Conservation (phyloP, 2,113 vertebrate genomes). For the Eonycteris spelaea region DNA sequence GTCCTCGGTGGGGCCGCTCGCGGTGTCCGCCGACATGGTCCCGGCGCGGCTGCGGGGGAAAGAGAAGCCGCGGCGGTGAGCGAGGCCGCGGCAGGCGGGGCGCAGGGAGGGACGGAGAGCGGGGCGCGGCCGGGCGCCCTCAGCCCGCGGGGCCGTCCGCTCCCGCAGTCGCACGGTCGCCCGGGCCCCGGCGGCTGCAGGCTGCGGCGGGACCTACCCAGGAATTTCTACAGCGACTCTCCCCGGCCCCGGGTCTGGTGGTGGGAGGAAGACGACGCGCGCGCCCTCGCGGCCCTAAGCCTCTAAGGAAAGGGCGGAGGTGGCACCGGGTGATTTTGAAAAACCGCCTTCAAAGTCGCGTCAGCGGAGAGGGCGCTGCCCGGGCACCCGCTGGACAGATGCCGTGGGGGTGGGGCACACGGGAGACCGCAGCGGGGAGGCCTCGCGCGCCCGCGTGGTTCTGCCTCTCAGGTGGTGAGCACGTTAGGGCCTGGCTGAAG, state of each 20-base stretch:
- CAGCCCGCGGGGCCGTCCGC: background rate
- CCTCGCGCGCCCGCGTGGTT: background rate
- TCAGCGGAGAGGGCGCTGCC: background rate
- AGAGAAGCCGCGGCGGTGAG: background rate
- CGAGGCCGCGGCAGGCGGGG: background rate
- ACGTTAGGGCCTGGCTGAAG: background rate
- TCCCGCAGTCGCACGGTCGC: background rate
- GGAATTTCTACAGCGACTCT: background rate
- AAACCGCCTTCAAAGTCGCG: background rate
- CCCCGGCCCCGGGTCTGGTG: too few species aligned
- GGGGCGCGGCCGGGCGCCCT: background rate
- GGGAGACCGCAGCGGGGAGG: background rate
- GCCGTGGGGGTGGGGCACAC: background rate
- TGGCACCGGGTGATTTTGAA: background rate
- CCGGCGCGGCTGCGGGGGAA: conserved; percentile 1
- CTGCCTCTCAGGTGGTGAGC: background rate
- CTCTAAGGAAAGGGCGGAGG: background rate
- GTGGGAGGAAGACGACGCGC: background rate
- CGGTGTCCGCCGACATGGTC: conserved; percentile 75
- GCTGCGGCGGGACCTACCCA: background rate
- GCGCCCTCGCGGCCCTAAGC: background rate
- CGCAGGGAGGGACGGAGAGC: background rate
- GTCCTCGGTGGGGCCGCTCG: conserved; percentile 79
- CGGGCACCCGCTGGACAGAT: background rate
- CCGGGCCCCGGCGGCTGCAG: background rate